Percentiles rank a stretch among this genome's conserved stretches.
Evolutionary conservation across 2,113 vertebrate genomes (phyloP).

Genomic region (Cynocephalus volans): DNA sequence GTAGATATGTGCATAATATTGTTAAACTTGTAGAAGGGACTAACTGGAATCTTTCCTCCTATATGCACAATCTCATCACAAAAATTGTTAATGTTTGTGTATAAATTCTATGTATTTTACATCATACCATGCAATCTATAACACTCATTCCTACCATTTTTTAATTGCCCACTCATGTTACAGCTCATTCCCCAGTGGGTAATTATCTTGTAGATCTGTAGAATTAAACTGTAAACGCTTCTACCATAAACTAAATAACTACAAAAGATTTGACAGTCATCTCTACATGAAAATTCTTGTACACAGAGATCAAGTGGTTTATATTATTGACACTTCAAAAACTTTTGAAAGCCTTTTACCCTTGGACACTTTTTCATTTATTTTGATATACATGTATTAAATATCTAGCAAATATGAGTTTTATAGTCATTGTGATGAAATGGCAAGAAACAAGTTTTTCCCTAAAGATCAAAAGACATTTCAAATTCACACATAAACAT

Average conservation of each 20-base stretch:
- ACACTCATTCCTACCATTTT: not conserved
- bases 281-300: not conserved
- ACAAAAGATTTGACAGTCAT: not conserved
- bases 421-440: not conserved
- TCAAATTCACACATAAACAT: not conserved
- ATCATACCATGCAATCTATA: not conserved
- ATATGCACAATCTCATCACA: not conserved
- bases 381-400: not conserved
- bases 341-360: not conserved
- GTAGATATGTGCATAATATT: not conserved
- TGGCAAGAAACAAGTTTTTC: not conserved
- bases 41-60: not conserved
- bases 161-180: not conserved
- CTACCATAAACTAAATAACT: not conserved
- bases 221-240: not conserved
- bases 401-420: not conserved
- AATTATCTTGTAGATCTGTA: not conserved
- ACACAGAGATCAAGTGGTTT: not conserved
- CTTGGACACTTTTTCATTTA: not conserved
- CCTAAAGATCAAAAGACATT: not conserved
- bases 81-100: not conserved
- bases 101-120: not conserved
- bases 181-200: not conserved
- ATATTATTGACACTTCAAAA: conserved; percentile 2
- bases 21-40: not conserved